These are phyloP conservation scores for Paramisgurnus dabryanus DNA, from an alignment of 2,113 vertebrate genomes.

Conservation along the genomic window DNA sequence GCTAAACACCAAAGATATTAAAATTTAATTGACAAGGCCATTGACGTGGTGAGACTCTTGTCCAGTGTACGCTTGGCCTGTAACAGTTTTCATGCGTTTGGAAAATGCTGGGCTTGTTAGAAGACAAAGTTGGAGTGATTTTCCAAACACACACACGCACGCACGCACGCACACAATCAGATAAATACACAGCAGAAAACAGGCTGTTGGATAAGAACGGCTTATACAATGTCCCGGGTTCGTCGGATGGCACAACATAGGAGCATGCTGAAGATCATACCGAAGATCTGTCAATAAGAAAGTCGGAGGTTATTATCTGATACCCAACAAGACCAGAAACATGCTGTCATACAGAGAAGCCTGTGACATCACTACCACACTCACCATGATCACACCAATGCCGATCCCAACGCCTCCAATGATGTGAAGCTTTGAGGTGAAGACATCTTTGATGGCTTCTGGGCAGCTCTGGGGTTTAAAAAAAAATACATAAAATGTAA, in stretches of 20 bases:
- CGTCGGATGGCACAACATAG: conserved; percentile 90
- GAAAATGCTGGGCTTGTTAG: conserved; percentile 4
- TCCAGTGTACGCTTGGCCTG: background rate
- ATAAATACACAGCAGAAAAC: conserved; percentile 35
- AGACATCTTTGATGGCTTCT: conserved; percentile 78
- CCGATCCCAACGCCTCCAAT: conserved; percentile 89
- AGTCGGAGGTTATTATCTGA: conserved; percentile 21
- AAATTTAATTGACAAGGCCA: background rate
- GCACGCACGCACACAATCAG: background rate
- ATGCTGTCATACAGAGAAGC: background rate
- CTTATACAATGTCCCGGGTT: conserved; percentile 84
- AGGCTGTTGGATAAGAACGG: background rate
- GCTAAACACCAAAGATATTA: background rate
- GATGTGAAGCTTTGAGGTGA: conserved; percentile 85
- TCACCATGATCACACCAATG: conserved; percentile 91
- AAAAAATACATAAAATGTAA: background rate
- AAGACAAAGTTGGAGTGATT: background rate
- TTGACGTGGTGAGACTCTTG: background rate
- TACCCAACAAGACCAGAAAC: too few relatives aligned
- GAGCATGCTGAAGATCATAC: conserved; percentile 97
- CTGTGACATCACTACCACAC: conserved; percentile 31
- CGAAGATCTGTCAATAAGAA: conserved; percentile 81
- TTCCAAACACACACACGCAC: background rate
- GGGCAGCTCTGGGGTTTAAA: conserved; percentile 75
- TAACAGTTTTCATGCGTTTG: conserved; percentile 5